Evolutionary conservation across 1,140 invertebrate species (phyloP).

Genomic region (Pemphigus obesinymphae): DNA sequence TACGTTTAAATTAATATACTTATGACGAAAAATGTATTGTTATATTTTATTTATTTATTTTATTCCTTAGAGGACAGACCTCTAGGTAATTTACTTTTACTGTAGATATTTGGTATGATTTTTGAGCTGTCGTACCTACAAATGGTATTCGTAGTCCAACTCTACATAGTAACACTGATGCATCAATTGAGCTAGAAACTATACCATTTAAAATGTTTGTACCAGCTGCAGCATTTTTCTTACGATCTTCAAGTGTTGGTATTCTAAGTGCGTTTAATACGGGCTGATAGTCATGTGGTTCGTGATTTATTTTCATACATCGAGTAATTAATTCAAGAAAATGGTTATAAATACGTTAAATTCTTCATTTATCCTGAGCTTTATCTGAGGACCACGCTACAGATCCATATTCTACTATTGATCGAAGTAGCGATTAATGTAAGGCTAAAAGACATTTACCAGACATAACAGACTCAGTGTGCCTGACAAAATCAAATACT

Average conservation of each 20-base stretch:
- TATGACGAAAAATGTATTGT: no score
- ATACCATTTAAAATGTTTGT: background rate
- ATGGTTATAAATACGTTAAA: background rate
- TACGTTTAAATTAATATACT: no score
- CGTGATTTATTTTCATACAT: background rate
- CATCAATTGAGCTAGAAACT: background rate
- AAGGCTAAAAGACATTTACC: background rate
- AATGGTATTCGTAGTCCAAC: background rate
- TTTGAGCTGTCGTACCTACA: background rate
- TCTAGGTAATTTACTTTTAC: background rate
- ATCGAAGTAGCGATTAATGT: background rate
- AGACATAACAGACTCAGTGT: background rate
- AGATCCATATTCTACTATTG: background rate
- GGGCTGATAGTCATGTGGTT: background rate
- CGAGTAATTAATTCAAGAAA: background rate
- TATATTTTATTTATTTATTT: no score
- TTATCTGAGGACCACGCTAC: background rate
- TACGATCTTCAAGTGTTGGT: background rate
- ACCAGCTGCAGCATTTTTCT: background rate
- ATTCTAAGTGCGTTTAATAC: no score
- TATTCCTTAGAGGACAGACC: background rate
- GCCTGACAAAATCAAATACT: background rate
- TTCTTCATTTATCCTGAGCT: background rate
- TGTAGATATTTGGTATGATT: no score
- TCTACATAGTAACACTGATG: no score